A percentile compares a stretch with the other conserved stretches of the same genome.
These are phyloP conservation scores for Cheilosia impressa DNA, from an alignment of 2,888 invertebrate species.

Conservation along the genomic window DNA sequence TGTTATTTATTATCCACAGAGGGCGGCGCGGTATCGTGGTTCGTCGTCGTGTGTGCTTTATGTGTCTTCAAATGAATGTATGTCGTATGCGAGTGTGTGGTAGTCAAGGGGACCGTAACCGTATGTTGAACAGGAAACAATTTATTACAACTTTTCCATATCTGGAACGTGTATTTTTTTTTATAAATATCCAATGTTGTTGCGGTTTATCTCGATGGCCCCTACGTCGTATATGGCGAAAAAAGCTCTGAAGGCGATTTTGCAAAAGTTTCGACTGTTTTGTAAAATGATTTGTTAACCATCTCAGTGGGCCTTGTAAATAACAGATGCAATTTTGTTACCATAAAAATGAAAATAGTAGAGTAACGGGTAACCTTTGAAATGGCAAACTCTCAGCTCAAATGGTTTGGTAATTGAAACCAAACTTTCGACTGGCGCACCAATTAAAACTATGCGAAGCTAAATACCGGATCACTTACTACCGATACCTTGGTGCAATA, in stretches of 20 bases:
- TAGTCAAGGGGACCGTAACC: conserved; percentile 25
- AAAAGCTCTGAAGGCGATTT: not conserved
- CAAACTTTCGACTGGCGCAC: too few relatives aligned
- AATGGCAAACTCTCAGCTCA: too few relatives aligned
- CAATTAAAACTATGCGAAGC: too few relatives aligned
- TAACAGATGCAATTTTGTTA: too few relatives aligned
- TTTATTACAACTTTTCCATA: conserved; percentile 63
- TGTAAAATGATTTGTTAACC: not conserved
- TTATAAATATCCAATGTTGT: conserved; percentile 1
- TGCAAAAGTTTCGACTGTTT: not conserved
- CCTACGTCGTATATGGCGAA: not conserved
- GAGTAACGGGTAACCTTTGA: too few relatives aligned
- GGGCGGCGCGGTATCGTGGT: conserved; percentile 76
- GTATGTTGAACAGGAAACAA: conserved; percentile 64
- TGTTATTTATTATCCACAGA: conserved; percentile 82
- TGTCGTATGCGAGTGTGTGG: not conserved
- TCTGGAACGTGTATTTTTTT: conserved; percentile 38
- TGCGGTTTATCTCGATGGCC: not conserved
- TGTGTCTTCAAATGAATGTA: conserved; percentile 32
- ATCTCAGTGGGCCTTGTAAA: too few relatives aligned
- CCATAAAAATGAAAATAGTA: too few relatives aligned
- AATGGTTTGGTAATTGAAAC: too few relatives aligned
- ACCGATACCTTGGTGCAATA: too few relatives aligned
- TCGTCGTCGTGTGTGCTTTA: conserved; percentile 43
- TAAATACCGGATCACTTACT: too few relatives aligned